Percentiles rank a stretch among this genome's conserved stretches.
These are phyloP conservation scores for Micronycteris hirsuta DNA, from an alignment of 2,113 vertebrate genomes.

Conservation along the genomic window DNA sequence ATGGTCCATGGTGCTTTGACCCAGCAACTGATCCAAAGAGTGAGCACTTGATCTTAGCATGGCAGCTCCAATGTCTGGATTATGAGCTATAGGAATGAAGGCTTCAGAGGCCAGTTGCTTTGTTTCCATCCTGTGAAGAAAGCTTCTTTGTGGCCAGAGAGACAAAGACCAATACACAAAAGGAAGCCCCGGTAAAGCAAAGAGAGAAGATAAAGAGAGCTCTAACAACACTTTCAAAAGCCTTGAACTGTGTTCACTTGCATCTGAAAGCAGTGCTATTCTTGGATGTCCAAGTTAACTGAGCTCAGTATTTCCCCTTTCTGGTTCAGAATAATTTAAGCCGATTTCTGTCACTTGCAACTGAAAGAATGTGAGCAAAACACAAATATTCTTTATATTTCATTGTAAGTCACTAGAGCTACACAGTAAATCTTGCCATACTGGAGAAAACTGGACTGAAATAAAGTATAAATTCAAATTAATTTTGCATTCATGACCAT, in stretches of 20 bases:
- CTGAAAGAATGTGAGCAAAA: neutral
- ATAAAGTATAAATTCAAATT: neutral
- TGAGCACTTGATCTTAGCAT: neutral
- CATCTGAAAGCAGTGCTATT: neutral
- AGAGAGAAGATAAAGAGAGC: neutral
- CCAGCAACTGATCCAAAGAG: neutral
- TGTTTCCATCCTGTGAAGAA: neutral
- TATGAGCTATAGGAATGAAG: neutral
- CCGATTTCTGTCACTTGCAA: neutral
- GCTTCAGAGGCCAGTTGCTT: neutral
- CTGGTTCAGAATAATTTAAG: conserved; percentile 24
- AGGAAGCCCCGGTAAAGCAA: neutral
- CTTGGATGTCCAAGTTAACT: neutral
- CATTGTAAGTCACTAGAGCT: neutral
- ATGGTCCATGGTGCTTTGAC: too few species aligned
- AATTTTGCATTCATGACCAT: neutral
- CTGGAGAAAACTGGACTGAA: neutral
- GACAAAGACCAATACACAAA: neutral
- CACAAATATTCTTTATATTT: neutral
- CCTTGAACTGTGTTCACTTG: neutral
- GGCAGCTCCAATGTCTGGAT: neutral
- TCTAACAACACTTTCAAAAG: neutral
- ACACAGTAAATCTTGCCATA: neutral
- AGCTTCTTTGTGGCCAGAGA: neutral
- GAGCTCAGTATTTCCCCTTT: neutral